A percentile compares a stretch with the other conserved stretches of the same genome.
Evolutionary conservation across 2,888 invertebrate species (phyloP).

Genomic region (Cephus pulcher): DNA sequence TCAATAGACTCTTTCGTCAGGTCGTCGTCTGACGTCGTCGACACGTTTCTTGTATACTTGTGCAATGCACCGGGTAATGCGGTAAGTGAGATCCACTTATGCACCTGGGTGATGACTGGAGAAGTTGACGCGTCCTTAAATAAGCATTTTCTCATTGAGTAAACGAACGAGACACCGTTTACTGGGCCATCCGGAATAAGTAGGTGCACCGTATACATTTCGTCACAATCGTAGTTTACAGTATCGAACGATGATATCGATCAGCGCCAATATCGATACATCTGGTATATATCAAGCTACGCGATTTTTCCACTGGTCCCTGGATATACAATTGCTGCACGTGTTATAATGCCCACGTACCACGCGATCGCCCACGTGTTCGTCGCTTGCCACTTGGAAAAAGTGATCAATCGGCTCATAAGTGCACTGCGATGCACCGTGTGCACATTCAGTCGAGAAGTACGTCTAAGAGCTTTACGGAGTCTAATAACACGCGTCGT

Average conservation of each 20-base stretch:
- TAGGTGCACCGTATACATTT: background rate
- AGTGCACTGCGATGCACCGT: background rate
- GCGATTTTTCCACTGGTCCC: background rate
- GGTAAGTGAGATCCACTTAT: background rate
- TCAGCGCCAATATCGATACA: background rate
- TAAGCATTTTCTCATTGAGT: background rate
- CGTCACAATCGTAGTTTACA: background rate
- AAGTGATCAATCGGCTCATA: background rate
- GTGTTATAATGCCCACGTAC: background rate
- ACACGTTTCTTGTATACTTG: background rate
- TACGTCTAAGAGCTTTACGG: background rate
- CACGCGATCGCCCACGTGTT: slow-evolving; percentile 5
- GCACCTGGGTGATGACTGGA: background rate
- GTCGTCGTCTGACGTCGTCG: slow-evolving; percentile 43
- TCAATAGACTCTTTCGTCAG: slow-evolving; percentile 57
- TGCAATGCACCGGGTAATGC: background rate
- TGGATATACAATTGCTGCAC: background rate
- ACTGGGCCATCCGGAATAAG: background rate
- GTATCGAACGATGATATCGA: background rate
- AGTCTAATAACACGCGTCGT: background rate
- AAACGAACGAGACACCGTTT: background rate
- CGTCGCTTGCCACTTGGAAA: background rate
- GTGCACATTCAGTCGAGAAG: background rate
- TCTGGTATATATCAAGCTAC: background rate
- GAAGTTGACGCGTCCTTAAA: background rate